These are phyloP conservation scores for Terebella lapidaria DNA, from an alignment of 2,888 invertebrate species.

Conservation along the genomic window DNA sequence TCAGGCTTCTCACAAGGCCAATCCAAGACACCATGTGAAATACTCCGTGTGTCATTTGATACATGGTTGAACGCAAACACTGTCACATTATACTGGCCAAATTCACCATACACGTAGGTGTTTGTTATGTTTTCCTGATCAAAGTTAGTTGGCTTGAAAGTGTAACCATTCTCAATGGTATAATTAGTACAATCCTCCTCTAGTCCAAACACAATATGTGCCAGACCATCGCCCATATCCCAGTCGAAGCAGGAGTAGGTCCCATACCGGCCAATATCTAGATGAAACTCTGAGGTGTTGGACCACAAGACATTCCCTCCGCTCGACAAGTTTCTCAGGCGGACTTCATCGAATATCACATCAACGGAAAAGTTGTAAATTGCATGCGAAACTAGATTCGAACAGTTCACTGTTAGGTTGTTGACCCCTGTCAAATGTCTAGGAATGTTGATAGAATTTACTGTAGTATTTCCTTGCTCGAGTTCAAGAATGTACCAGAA, in stretches of 20 bases:
- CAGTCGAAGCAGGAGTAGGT: constrained; percentile 5
- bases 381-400: not conserved
- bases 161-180: too few relatives aligned
- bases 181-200: too few relatives aligned
- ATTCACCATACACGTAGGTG: too few relatives aligned
- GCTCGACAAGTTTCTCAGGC: not conserved
- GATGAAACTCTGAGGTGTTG: not conserved
- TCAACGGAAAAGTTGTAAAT: not conserved
- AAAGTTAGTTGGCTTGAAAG: too few relatives aligned
- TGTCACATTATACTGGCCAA: too few relatives aligned
- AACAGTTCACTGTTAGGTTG: constrained; percentile 1
- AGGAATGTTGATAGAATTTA: not conserved
- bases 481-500: not conserved
- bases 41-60: too few relatives aligned
- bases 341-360: constrained; percentile 1
- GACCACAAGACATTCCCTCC: not conserved
- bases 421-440: not conserved
- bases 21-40: too few relatives aligned
- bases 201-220: not conserved
- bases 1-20: constrained; percentile 2
- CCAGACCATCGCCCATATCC: constrained; percentile 5
- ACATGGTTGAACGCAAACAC: too few relatives aligned
- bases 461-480: not conserved
- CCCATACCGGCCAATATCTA: not conserved
- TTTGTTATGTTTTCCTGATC: too few relatives aligned